Base-by-base conservation (phyloP, 37 sponge, comb jelly and placozoan genomes). In the Crambe crambe region DNA sequence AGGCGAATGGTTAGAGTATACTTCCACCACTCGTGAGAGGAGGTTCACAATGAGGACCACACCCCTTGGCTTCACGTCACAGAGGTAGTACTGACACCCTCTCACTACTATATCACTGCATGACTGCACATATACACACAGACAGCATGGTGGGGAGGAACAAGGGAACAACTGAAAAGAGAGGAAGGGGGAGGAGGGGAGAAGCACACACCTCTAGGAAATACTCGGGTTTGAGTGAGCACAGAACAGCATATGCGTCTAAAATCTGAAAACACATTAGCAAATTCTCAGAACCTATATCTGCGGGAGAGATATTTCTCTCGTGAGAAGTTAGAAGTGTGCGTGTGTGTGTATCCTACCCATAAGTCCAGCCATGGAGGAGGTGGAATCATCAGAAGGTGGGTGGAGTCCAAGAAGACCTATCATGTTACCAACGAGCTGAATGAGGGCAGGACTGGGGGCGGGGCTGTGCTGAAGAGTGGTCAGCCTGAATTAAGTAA, bases 11-110 rank as follows among this genome's bases (percentile, higher is more conserved):
- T 35, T 23, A n/a, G 88, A 83, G 56, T 78, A 88, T n/a, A 77
- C 27, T 34, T 73, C 63, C 41, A 77, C 81, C 0, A 82, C 32
- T 17, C 56, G 72, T 20, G 82, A 72, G 56, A 88, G 31, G 9
- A 82, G 73, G 54, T 76, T 70, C 23, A 88, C 37, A 66, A 92
- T 92, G 57, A 78, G 38, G 12, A 73, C 75, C 23, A 81, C 69
- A 12, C 85, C 65, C 29, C 80, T 78, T 38, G 79, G 76, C 27
- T 83, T 84, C 21, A 87, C 93, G 38, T 87, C 93, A 61, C 80
- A 73, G 29, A 92, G 42, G 75, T 92, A 87, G 74, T 32, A 63
- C 44, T 44, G 82, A 80, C 87, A 94, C 0, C 75, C 90, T 22
- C 40, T 32, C 26, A 86, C 58, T 22, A 81, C 42, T 2, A 93